phyloP scores from a whole-genome alignment of 2,888 invertebrate genomes.

The Entomobrya multifasciata region DNA sequence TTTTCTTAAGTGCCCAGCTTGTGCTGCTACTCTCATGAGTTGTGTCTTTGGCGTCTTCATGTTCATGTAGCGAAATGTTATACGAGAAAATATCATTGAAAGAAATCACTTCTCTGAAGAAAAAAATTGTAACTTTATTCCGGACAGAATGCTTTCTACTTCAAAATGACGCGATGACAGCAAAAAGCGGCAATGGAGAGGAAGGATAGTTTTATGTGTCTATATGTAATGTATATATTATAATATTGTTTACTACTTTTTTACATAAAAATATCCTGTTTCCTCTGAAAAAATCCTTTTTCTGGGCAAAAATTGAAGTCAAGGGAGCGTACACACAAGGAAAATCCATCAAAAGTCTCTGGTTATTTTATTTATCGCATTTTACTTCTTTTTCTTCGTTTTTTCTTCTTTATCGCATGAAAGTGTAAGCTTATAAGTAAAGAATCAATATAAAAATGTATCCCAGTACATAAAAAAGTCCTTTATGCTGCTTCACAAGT shows the following conservation, averaged over 20 bases:
- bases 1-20: background rate
- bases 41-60: background rate
- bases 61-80: slow-evolving; percentile 19
- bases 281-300: background rate
- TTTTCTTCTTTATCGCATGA: background rate
- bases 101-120: background rate
- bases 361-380: slow-evolving; percentile 37
- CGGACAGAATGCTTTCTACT: slow-evolving; percentile 27
- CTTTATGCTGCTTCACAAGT: no score
- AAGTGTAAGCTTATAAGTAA: background rate
- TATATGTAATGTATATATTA: background rate
- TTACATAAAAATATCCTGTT: slow-evolving; percentile 33
- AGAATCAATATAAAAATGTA: no score
- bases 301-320: slow-evolving; percentile 25
- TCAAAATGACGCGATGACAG: background rate
- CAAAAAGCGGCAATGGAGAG: background rate
- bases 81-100: slow-evolving; percentile 14
- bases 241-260: slow-evolving; percentile 14
- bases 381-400: background rate
- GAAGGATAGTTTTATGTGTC: background rate
- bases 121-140: slow-evolving; percentile 33
- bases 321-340: slow-evolving; percentile 47
- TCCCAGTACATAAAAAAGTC: no score
- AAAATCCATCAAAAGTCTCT: slow-evolving; percentile 60
- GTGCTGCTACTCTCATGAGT: background rate